Evolutionary conservation across 2,797 vertebrate species (phyloP).

Genomic region (Nannoperca australis): DNA sequence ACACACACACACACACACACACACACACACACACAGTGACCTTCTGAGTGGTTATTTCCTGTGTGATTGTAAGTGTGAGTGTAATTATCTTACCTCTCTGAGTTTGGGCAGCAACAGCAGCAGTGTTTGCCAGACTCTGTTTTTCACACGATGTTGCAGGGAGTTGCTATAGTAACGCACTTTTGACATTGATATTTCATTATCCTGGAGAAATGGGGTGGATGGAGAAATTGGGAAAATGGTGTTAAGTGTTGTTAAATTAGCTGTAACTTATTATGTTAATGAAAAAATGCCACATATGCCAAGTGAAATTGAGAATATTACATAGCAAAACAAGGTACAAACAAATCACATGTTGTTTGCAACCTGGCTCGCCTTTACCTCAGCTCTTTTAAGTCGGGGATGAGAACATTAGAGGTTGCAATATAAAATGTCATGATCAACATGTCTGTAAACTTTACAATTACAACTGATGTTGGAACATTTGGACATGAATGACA

Average conservation of each 20-base stretch:
- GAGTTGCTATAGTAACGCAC: slow-evolving; percentile 93
- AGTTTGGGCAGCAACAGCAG: slow-evolving; percentile 92
- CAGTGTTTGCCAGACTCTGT: slow-evolving; percentile 93
- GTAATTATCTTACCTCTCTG: slow-evolving; percentile 83
- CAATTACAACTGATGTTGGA: too few relatives aligned
- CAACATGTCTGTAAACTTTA: background rate
- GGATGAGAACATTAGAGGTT: background rate
- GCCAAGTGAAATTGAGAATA: background rate
- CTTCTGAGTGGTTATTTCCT: slow-evolving; percentile 17
- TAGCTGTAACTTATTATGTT: background rate
- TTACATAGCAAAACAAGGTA: background rate
- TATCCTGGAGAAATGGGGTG: slow-evolving; percentile 84
- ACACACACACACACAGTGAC: slow-evolving; percentile 23
- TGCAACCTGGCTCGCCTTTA: background rate
- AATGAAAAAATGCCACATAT: background rate
- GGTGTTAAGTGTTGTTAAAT: slow-evolving; percentile 9
- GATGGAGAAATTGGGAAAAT: slow-evolving; percentile 15
- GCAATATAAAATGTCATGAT: background rate
- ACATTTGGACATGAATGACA: background rate
- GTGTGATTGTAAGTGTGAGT: background rate
- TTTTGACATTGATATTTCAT: slow-evolving; percentile 88
- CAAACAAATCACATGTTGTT: background rate
- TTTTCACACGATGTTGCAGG: slow-evolving; percentile 93
- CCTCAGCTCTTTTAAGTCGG: background rate
- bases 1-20: slow-evolving; percentile 1